Percentiles rank a stretch among this genome's conserved stretches.
Conservation (phyloP, 2,797 vertebrate species). For the Tinamus major region DNA sequence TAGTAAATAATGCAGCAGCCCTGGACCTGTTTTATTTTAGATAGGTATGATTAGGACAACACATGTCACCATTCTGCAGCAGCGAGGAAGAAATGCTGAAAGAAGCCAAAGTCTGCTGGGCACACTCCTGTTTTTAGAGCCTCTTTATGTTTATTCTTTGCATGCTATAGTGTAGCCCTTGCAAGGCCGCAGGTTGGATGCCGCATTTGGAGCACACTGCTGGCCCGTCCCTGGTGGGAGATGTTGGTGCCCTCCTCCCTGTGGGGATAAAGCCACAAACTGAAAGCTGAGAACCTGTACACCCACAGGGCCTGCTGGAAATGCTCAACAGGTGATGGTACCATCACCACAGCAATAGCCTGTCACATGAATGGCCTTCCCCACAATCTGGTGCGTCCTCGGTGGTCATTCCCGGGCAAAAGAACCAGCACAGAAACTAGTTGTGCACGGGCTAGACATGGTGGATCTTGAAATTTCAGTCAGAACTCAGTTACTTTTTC, state of each 20-base stretch:
- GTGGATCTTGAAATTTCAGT: neutral
- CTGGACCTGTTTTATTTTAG: neutral
- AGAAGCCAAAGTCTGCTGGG: neutral
- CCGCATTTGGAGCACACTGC: neutral
- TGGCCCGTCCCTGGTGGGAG: fast-evolving
- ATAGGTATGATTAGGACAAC: neutral
- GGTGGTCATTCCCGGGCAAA: neutral
- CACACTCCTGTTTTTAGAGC: neutral
- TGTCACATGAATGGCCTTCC: neutral
- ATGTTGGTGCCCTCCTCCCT: fast-evolving
- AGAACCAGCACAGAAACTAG: neutral
- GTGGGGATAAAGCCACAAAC: neutral
- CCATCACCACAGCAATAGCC: no score
- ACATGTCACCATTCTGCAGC: neutral
- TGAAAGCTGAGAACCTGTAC: neutral
- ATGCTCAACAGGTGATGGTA: neutral
- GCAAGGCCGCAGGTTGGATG: neutral
- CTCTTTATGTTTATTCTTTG: neutral
- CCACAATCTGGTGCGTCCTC: neutral
- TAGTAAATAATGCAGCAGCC: neutral
- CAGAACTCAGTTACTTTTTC: neutral
- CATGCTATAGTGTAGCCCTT: neutral
- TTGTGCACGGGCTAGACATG: fast-evolving
- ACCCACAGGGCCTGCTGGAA: neutral
- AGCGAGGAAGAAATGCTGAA: neutral